These are phyloP conservation scores for Conus canariensis DNA, from an alignment of 2,888 invertebrate genomes.

Conservation along the genomic window DNA sequence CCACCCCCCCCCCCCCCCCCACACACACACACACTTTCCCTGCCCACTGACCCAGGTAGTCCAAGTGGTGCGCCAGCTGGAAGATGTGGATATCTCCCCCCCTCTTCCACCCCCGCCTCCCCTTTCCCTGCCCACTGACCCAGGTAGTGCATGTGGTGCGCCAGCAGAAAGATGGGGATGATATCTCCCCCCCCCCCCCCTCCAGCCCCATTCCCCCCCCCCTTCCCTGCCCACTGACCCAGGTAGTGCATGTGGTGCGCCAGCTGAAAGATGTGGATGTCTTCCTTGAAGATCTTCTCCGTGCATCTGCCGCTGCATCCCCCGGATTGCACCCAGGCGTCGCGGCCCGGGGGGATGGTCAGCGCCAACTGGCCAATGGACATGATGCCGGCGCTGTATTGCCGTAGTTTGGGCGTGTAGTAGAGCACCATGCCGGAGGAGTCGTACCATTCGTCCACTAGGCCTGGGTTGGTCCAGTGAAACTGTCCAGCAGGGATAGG, in stretches of 20 bases:
- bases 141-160: conserved; percentile 34
- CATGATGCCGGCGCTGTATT: conserved; percentile 54
- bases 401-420: conserved; percentile 56
- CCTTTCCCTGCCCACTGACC: background rate
- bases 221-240: background rate
- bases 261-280: background rate
- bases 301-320: conserved; percentile 48
- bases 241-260: conserved; percentile 34
- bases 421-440: conserved; percentile 57
- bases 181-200: background rate
- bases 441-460: conserved; percentile 49
- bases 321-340: conserved; percentile 6
- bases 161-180: background rate
- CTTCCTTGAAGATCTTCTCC: conserved; percentile 16
- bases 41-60: conserved; percentile 6
- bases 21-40: background rate
- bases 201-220: background rate
- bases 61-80: conserved; percentile 8
- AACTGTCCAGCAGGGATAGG: conserved; percentile 44
- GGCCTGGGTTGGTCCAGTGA: conserved; percentile 63
- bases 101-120: background rate
- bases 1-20: background rate
- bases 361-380: conserved; percentile 57
- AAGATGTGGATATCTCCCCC: background rate
- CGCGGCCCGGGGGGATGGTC: conserved; percentile 55